Base-by-base conservation (phyloP, 2,888 invertebrate genomes). In the Pachliopta kotzebuea region DNA sequence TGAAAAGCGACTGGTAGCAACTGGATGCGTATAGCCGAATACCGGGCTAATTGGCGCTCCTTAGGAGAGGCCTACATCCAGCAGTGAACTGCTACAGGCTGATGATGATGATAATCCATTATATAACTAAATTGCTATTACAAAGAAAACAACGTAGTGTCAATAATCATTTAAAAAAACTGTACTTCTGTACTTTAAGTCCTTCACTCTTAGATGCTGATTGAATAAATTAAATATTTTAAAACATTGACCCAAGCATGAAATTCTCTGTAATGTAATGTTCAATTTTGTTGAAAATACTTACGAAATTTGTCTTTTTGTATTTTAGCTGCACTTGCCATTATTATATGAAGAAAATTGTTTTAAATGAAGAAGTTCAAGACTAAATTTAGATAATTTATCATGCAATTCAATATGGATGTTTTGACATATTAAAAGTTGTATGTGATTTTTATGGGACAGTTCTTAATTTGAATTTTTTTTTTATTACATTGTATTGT, bases 291-390 rank as follows among this genome's bases (percentile, higher is more conserved):
- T 52, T 21, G 21, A 11, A 52, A 29, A 50, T 67, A 83, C 88
- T 84, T 76, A 89, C 89, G 70, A 67, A 80, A 72, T 72, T 86
- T 90, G 60, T 88, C 89, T 76, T 86, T 90, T 70, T 76, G 78
- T 58, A 78, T 67, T 76, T 86, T 90, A 52, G 80, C 70, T 67
- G 83, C 75, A 69, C 79, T 76, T 72, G 84, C 76, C 88, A 88
- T 88, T 62, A 67, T 82, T 71, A 68, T 69, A 62, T 68, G 52
- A 68, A 68, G 68, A 67, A 59, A 50, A 64, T 53, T 58, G 50
- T 45, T 54, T 60, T 54, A 45, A 59, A 26, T 49, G 57, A 29
- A 62, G 54, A 55, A 17, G 31, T 31, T n/a, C 18, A 50, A 52
- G 42, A 62, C 52, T 18, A 62, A 62, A 50, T 65, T 64, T 31